Conservation (phyloP, 2,113 vertebrate genomes). For the Poeciliopsis occidentalis region DNA sequence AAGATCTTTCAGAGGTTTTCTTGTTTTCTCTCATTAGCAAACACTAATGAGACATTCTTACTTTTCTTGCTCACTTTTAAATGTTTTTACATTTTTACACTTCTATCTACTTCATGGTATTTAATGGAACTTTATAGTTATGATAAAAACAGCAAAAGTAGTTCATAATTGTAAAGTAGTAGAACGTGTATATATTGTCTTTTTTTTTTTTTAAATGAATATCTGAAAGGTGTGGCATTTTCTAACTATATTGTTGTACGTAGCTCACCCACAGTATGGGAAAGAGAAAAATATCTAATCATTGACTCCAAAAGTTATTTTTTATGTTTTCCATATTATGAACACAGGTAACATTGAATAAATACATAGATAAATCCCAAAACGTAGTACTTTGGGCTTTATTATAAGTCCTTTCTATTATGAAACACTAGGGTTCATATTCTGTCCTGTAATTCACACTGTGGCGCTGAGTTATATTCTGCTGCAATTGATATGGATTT, state of each 20-base stretch:
- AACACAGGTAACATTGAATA: neutral
- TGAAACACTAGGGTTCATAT: neutral
- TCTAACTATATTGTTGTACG: too few species aligned
- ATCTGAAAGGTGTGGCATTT: neutral
- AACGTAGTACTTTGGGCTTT: neutral
- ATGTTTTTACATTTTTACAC: neutral
- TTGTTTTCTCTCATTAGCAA: neutral
- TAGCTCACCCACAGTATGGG: too few species aligned
- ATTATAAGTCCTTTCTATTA: neutral
- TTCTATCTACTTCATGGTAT: neutral
- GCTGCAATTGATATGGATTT: neutral
- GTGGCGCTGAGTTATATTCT: neutral
- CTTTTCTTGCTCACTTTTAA: neutral
- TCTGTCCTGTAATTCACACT: neutral
- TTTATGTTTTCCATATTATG: neutral
- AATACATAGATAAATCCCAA: neutral
- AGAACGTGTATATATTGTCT: neutral
- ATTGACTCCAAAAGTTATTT: too few species aligned
- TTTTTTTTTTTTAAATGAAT: neutral
- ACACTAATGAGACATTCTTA: neutral
- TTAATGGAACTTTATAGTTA: neutral
- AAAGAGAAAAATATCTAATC: too few species aligned
- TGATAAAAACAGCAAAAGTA: neutral
- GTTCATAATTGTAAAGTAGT: neutral
- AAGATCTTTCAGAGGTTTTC: neutral